These are phyloP conservation scores for Pseudochirops cupreus DNA, from an alignment of 2,797 vertebrate species.

Conservation along the genomic window DNA sequence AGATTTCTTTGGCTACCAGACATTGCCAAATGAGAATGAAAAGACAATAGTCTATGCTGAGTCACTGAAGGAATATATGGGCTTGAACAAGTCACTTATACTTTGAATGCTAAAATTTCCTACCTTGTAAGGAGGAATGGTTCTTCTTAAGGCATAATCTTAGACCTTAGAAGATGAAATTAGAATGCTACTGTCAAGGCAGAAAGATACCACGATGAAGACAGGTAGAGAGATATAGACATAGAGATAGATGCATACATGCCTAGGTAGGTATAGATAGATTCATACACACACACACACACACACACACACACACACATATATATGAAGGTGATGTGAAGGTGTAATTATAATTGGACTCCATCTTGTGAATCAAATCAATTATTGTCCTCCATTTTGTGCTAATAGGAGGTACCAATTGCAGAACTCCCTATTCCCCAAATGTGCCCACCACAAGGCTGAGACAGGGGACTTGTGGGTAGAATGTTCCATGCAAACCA, in stretches of 20 bases:
- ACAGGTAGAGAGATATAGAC: neutral
- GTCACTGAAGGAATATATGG: conserved; percentile 18
- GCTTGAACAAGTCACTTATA: conserved; percentile 19
- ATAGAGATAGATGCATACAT: neutral
- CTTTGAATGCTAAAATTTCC: conserved; percentile 32
- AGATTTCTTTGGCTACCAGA: neutral
- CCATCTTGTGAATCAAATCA: neutral
- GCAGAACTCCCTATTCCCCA: neutral
- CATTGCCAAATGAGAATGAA: neutral
- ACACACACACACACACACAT: too few species aligned
- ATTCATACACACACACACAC: too few species aligned
- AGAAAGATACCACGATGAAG: neutral
- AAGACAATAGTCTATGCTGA: neutral
- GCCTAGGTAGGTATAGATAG: neutral
- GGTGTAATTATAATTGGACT: neutral
- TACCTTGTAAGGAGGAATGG: neutral
- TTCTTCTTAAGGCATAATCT: too few species aligned
- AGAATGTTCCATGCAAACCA: neutral
- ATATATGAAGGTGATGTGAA: neutral
- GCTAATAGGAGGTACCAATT: neutral
- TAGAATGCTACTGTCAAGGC: conserved; percentile 39
- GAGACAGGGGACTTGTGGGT: neutral
- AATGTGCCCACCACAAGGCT: neutral
- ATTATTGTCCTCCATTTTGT: neutral
- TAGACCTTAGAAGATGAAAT: conserved; percentile 10